Base-by-base conservation (phyloP, 2,888 invertebrate species). In the Polyploca ridens region DNA sequence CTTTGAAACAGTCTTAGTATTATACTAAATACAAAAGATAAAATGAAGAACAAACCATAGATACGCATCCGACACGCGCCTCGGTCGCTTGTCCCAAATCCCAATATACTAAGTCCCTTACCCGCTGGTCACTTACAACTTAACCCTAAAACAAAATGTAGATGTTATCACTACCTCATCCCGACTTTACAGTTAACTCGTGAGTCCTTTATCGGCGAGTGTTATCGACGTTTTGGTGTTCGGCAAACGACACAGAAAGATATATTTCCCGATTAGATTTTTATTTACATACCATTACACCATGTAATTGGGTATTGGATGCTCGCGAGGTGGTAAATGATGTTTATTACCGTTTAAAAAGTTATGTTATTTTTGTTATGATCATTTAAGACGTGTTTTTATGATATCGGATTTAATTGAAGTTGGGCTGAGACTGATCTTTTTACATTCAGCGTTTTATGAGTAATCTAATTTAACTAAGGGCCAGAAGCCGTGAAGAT, bases 151-250 rank as follows among this genome's bases (percentile, higher is more conserved):
- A 68, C 66, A 67, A 74, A 78, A 81, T 78, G 77, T 66, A 85
- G 88, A 89, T 89, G 71, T 82, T 84, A 89, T 89, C 88, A 63
- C 57, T 38, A 49, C 57, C 66, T 64, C 66, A 72, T 75, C 72
- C 70, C 73, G 72, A 68, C 65, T 73, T 72, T 79, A 86, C 84
- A 79, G 86, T 83, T 85, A 84, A 65, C 67, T 72, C 73, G 68
- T 72, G 81, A 78, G 83, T 88, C 89, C 89, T 89, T 82, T 89
- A 89, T 88, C 88, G 65, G 66, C 33, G 66, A 69, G 62, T 73
- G 71, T 69, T 75, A 87, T 86, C 87, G 75, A 77, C 74, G 68
- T 72, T 72, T 78, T 70, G 75, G 75, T 74, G 78, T 79, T 75
- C 76, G 72, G 77, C 79, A 79, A 74, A 76, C 69, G 73, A 80